Percentiles rank a stretch among this genome's conserved stretches.
phyloP scores from a whole-genome alignment of 2,797 vertebrate species.

The Sebastes diaconus region DNA sequence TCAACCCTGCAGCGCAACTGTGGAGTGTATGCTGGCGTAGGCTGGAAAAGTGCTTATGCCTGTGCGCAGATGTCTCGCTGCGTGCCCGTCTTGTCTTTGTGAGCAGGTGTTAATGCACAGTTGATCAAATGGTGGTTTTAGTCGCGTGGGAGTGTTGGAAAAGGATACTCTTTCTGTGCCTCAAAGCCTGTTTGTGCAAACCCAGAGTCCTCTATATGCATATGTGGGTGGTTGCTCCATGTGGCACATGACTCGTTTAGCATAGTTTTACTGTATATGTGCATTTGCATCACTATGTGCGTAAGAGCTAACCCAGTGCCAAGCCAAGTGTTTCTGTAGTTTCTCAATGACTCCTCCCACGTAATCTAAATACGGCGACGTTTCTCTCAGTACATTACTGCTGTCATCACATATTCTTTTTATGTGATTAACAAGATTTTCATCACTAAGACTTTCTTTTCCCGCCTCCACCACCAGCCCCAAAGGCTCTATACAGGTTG shows the following conservation, averaged over 20 bases:
- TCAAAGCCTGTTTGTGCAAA: conserved; percentile 22
- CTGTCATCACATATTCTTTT: not conserved
- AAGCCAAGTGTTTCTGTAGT: conserved; percentile 30
- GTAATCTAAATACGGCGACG: conserved; percentile 40
- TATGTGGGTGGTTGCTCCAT: conserved; percentile 38
- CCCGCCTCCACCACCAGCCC: too few species aligned
- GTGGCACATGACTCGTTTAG: conserved; percentile 37
- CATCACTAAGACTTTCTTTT: not conserved
- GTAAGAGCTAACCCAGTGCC: conserved; percentile 34
- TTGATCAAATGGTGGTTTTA: conserved; percentile 4
- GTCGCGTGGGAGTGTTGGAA: not conserved
- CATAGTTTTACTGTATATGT: conserved; percentile 9
- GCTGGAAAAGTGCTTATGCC: conserved; percentile 28
- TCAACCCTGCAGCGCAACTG: conserved; percentile 14
- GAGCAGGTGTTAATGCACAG: conserved; percentile 45
- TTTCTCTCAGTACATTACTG: not conserved
- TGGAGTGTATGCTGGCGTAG: conserved; percentile 43
- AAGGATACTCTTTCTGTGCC: conserved; percentile 3
- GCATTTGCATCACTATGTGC: conserved; percentile 58
- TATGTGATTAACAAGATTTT: conserved; percentile 1
- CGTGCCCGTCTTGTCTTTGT: not conserved
- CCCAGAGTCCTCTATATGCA: not conserved
- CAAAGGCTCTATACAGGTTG: not conserved
- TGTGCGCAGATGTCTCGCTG: conserved; percentile 19
- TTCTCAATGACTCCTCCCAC: conserved; percentile 42